Conservation (phyloP, 2,797 vertebrate species). For the Knipowitschia caucasica region DNA sequence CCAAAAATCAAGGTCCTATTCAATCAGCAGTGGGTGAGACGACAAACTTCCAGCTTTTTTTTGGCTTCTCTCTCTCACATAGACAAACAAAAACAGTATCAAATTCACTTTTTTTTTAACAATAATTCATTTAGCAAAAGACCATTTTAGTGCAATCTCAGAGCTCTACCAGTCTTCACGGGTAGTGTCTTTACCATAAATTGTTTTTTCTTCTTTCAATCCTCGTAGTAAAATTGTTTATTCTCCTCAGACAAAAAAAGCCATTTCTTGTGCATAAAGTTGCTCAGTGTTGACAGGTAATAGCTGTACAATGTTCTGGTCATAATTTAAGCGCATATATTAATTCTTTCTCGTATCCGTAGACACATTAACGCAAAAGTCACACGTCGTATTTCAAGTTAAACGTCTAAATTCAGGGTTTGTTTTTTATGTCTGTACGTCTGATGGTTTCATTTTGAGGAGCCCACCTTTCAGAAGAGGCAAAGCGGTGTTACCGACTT, state of each 20-base stretch:
- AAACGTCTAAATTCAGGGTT: constrained; percentile 9
- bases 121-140: constrained; percentile 47
- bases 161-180: constrained; percentile 54
- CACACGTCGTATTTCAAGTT: constrained; percentile 13
- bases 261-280: constrained; percentile 32
- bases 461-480: constrained; percentile 81
- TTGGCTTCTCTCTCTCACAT: constrained; percentile 79
- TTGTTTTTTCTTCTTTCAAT: constrained; percentile 22
- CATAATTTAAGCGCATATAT: constrained; percentile 18
- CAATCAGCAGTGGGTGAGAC: constrained; percentile 46
- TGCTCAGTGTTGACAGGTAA: constrained; percentile 25
- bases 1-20: constrained; percentile 63
- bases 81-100: constrained; percentile 69
- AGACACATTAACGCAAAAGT: constrained; percentile 28
- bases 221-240: constrained; percentile 18
- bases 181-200: constrained; percentile 69
- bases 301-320: constrained; percentile 20
- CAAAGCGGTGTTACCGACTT: constrained; percentile 82
- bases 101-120: constrained; percentile 60
- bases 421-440: constrained; percentile 79
- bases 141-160: constrained; percentile 77
- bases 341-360: constrained; percentile 29
- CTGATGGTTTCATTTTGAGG: constrained; percentile 75
- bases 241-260: constrained; percentile 32
- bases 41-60: constrained; percentile 75